A percentile compares a stretch with the other conserved stretches of the same genome.
Conservation (phyloP, 2,113 vertebrate genomes). For the Hippolais icterina region DNA sequence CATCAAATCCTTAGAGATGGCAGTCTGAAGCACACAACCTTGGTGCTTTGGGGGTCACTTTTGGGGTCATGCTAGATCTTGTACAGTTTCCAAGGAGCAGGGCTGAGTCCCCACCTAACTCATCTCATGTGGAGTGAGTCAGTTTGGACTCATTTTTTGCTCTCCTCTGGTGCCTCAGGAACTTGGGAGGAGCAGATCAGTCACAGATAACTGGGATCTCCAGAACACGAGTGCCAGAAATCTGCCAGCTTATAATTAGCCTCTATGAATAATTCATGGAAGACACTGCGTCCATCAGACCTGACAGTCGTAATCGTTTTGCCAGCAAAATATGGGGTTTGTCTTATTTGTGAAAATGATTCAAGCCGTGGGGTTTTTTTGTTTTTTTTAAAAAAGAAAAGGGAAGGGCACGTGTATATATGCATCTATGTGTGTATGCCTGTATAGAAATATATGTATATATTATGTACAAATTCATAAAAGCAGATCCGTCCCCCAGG, state of each 20-base stretch:
- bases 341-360: conserved; percentile 40
- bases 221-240: background rate
- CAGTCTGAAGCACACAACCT: background rate
- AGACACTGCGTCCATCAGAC: conserved; percentile 3
- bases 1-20: background rate
- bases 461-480: background rate
- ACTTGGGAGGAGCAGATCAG: background rate
- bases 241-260: conserved; percentile 71
- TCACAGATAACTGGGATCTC: background rate
- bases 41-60: background rate
- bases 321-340: conserved; percentile 48
- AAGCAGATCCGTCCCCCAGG: background rate
- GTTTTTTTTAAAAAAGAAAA: background rate
- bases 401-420: background rate
- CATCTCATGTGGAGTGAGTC: rapidly evolving
- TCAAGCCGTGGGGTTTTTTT: background rate
- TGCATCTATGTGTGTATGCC: background rate
- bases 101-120: background rate
- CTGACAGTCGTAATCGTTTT: conserved; percentile 48
- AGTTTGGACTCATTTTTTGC: background rate
- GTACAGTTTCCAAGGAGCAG: background rate
- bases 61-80: rapidly evolving
- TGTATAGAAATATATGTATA: background rate
- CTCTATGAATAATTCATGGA: conserved; percentile 68
- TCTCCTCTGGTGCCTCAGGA: background rate